A percentile compares a stretch with the other conserved stretches of the same genome.
These are phyloP conservation scores for Drosophila percnosoma DNA, from an alignment of 2,888 invertebrate species.

Conservation along the genomic window DNA sequence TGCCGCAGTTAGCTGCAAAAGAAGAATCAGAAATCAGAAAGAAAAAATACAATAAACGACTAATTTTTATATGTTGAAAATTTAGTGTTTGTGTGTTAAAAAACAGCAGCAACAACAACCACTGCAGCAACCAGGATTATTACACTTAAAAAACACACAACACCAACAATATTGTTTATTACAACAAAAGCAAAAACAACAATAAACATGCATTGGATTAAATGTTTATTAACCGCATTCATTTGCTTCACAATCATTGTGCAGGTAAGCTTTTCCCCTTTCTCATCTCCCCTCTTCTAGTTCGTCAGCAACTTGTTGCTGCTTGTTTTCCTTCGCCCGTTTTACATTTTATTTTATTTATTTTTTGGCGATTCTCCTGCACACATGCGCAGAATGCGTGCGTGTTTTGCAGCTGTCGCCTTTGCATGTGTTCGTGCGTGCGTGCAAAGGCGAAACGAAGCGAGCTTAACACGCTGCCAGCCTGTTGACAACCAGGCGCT, in stretches of 20 bases:
- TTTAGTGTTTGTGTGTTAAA: conserved; percentile 42
- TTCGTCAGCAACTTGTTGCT: conserved; percentile 50
- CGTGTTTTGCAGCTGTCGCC: conserved; percentile 1
- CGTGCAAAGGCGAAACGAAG: neutral
- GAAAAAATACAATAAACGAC: conserved; percentile 64
- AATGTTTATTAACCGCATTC: conserved; percentile 84
- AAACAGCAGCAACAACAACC: conserved; percentile 28
- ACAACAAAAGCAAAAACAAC: conserved; percentile 48
- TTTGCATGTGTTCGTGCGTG: conserved; percentile 6
- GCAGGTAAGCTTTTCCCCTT: conserved; percentile 81
- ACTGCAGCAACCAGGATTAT: conserved; percentile 53
- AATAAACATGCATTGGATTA: conserved; percentile 85
- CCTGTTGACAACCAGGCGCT: conserved; percentile 9
- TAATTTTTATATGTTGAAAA: conserved; percentile 47
- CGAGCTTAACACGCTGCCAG: conserved; percentile 56
- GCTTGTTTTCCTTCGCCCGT: conserved; percentile 26
- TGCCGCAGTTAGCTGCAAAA: conserved; percentile 59
- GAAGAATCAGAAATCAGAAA: conserved; percentile 29
- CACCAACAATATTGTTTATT: conserved; percentile 49
- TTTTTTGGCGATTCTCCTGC: conserved; percentile 35
- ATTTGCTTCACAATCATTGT: conserved; percentile 83
- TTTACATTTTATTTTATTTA: conserved; percentile 9
- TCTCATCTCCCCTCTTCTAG: neutral
- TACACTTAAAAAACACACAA: conserved; percentile 54
- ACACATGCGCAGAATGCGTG: conserved; percentile 45